Conservation (phyloP, 1,140 invertebrate species). For the Bombus soroeensis region DNA sequence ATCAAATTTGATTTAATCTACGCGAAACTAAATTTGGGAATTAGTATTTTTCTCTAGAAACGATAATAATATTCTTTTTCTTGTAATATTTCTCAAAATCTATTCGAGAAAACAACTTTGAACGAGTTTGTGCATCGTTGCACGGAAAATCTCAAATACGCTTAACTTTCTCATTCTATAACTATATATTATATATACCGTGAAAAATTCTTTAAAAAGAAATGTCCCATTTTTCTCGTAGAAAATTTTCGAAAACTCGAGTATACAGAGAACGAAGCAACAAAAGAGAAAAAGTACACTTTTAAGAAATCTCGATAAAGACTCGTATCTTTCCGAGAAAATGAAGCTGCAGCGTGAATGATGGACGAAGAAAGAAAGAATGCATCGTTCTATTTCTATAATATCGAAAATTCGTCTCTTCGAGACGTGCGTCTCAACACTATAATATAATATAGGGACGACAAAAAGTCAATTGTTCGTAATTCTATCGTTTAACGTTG, state of each 20-base stretch:
- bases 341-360: slow-evolving; percentile 17
- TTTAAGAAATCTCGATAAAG: background rate
- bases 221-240: background rate
- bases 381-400: slow-evolving; percentile 30
- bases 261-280: too few relatives aligned
- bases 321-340: background rate
- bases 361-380: background rate
- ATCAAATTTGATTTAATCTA: too few relatives aligned
- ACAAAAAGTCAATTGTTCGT: slow-evolving; percentile 75
- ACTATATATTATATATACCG: background rate
- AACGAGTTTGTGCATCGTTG: background rate
- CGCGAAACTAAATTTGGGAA: too few relatives aligned
- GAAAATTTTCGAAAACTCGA: background rate
- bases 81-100: too few relatives aligned
- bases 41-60: too few relatives aligned
- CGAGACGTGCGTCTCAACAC: slow-evolving; percentile 8
- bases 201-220: background rate
- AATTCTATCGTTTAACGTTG: slow-evolving; percentile 46
- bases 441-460: slow-evolving; percentile 36
- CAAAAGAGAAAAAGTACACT: background rate
- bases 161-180: background rate
- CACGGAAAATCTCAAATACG: background rate
- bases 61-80: too few relatives aligned
- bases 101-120: too few relatives aligned
- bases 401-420: background rate